Evolutionary conservation across 2,888 invertebrate species (phyloP).

Genomic region (Anoncus sp.): DNA sequence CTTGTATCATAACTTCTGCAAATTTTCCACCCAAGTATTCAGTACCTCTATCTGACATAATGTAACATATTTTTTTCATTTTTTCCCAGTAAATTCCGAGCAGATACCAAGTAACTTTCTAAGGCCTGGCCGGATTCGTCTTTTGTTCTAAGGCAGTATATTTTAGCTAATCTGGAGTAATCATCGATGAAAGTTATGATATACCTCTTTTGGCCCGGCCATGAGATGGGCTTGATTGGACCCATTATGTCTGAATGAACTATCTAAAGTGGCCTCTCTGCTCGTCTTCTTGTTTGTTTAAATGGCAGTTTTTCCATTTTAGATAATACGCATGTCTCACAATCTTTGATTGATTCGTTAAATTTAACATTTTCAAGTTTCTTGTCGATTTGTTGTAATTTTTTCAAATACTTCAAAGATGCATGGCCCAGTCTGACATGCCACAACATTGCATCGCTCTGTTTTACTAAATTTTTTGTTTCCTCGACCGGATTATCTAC

Average conservation of each 20-base stretch:
- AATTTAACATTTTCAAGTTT: slow-evolving; percentile 64
- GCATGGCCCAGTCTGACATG: slow-evolving; percentile 63
- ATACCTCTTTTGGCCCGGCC: slow-evolving; percentile 56
- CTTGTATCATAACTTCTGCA: slow-evolving; percentile 59
- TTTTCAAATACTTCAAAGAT: slow-evolving; percentile 66
- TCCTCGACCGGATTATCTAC: slow-evolving; percentile 14
- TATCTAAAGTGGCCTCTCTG: slow-evolving; percentile 56
- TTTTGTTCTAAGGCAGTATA: slow-evolving; percentile 64
- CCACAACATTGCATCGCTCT: slow-evolving; percentile 57
- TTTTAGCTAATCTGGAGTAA: slow-evolving; percentile 62
- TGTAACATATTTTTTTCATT: slow-evolving; percentile 66
- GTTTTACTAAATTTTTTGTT: slow-evolving; percentile 18
- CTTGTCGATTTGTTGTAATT: slow-evolving; percentile 63
- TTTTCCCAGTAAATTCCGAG: slow-evolving; percentile 63
- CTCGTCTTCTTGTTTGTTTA: slow-evolving; percentile 48
- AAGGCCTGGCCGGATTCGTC: slow-evolving; percentile 63
- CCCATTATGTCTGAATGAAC: slow-evolving; percentile 65
- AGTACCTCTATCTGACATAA: slow-evolving; percentile 62
- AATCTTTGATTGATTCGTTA: slow-evolving; percentile 67
- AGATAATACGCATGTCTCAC: slow-evolving; percentile 62
- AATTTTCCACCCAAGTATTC: slow-evolving; percentile 65
- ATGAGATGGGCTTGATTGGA: slow-evolving; percentile 59
- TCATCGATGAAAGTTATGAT: slow-evolving; percentile 63
- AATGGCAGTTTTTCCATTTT: slow-evolving; percentile 68
- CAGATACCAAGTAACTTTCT: slow-evolving; percentile 59